These are phyloP conservation scores for Xenops minutus DNA, from an alignment of 2,797 vertebrate genomes.

Conservation along the genomic window DNA sequence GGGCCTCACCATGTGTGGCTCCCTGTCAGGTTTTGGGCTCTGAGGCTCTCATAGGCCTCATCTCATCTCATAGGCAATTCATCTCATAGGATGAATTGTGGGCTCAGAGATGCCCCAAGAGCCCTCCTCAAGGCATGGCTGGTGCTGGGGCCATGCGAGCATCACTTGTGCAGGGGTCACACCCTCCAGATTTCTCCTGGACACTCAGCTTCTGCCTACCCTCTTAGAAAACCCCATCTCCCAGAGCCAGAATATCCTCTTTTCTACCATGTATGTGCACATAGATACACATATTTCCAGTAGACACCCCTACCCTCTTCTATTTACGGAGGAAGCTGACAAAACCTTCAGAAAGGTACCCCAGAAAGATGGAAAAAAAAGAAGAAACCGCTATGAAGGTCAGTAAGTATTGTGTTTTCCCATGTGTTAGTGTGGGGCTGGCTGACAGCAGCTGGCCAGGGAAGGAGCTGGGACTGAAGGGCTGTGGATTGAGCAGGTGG, in stretches of 20 bases:
- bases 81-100: background rate
- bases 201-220: background rate
- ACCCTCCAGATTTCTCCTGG: background rate
- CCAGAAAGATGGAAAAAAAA: background rate
- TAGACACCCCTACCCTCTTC: background rate
- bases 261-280: fast-evolving
- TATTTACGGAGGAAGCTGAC: background rate
- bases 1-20: fast-evolving
- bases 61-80: too few species aligned
- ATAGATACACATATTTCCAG: background rate
- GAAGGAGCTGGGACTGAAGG: background rate
- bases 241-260: background rate
- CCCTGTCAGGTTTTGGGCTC: background rate
- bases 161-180: background rate
- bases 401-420: background rate
- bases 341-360: background rate
- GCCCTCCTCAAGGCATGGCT: background rate
- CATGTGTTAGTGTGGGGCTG: fast-evolving
- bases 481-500: background rate
- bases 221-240: background rate
- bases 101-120: background rate
- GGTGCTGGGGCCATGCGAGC: fast-evolving
- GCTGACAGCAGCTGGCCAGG: too few species aligned
- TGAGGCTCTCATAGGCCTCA: background rate
- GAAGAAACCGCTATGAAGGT: background rate